phyloP scores from a whole-genome alignment of 2,113 vertebrate species.

The Coreoperca whiteheadi region DNA sequence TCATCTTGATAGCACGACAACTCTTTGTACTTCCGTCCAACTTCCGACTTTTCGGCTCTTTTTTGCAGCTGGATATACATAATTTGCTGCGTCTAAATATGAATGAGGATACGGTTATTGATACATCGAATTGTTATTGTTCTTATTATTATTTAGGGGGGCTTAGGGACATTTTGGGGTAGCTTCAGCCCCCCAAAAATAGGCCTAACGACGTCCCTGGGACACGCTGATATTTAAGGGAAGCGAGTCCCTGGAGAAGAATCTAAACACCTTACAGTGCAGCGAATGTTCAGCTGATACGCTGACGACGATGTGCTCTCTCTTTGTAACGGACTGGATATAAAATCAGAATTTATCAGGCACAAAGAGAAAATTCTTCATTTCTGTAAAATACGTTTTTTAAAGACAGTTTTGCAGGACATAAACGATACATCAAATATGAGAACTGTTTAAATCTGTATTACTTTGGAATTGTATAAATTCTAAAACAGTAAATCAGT shows the following conservation, averaged over 20 bases:
- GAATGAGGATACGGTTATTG: too few species aligned
- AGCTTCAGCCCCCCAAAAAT: too few species aligned
- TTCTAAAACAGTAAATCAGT: conserved; percentile 12
- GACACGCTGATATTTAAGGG: background rate
- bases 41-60: too few species aligned
- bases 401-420: background rate
- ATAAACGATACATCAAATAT: background rate
- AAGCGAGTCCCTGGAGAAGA: background rate
- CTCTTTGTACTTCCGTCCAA: too few species aligned
- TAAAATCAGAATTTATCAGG: background rate
- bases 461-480: background rate
- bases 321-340: background rate
- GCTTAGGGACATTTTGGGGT: too few species aligned
- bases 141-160: too few species aligned
- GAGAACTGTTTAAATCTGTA: background rate
- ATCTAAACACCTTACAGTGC: background rate
- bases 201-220: too few species aligned
- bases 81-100: too few species aligned
- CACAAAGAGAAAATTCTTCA: background rate
- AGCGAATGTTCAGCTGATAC: background rate
- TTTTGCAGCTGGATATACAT: too few species aligned
- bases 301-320: background rate
- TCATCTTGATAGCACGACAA: too few species aligned
- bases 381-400: background rate
- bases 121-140: too few species aligned